Conservation (phyloP, 2,888 invertebrate species). For the Cistogaster globosa region DNA sequence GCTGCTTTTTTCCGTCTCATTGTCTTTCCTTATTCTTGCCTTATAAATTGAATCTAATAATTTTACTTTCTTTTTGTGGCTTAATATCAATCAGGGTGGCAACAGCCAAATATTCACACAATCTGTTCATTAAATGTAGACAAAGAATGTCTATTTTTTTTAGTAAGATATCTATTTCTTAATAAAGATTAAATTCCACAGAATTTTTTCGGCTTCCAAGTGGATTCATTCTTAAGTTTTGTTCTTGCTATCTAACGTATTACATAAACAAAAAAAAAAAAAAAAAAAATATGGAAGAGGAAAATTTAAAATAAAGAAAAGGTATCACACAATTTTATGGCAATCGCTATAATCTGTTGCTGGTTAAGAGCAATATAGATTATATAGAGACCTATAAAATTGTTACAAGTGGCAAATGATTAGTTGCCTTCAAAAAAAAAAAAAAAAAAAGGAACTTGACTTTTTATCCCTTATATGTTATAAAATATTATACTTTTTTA, state of each 20-base stretch:
- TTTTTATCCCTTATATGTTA: conserved; percentile 1
- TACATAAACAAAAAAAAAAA: background rate
- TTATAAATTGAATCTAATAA: conserved; percentile 44
- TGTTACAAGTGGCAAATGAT: conserved; percentile 66
- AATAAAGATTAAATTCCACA: conserved; percentile 69
- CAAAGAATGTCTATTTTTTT: conserved; percentile 36
- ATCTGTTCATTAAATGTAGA: conserved; percentile 16
- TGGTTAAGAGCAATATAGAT: conserved; percentile 26
- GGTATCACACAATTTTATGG: conserved; percentile 32
- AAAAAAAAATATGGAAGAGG: background rate
- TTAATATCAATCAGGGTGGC: conserved; percentile 73
- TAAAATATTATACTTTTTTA: conserved; percentile 39
- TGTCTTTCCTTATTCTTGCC: background rate
- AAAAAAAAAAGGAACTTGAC: conserved; percentile 41
- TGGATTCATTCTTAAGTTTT: conserved; percentile 58
- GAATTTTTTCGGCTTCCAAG: conserved; percentile 69
- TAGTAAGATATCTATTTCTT: conserved; percentile 51
- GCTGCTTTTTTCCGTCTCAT: conserved; percentile 19
- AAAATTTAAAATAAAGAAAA: background rate
- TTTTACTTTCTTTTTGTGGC: conserved; percentile 61
- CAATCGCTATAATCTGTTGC: background rate
- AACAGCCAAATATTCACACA: conserved; percentile 50
- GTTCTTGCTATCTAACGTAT: conserved; percentile 6
- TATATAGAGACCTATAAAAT: conserved; percentile 1
- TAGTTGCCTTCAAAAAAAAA: conserved; percentile 58